These are phyloP conservation scores for Eudorcas thomsonii DNA, from an alignment of 2,113 vertebrate genomes.

Conservation along the genomic window DNA sequence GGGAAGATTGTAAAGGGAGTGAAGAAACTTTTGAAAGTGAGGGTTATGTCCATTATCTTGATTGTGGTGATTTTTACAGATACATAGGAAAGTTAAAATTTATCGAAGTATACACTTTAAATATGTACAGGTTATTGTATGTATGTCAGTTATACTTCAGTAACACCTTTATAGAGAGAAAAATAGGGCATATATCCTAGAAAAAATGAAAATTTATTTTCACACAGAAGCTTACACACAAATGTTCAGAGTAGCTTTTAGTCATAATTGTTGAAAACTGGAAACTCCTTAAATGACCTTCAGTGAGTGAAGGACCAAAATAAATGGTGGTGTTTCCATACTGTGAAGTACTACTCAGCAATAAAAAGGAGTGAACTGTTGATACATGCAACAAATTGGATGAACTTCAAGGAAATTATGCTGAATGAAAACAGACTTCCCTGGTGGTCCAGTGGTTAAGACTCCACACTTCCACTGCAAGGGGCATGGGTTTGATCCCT, in stretches of 20 bases:
- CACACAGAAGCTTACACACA: not conserved
- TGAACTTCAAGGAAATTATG: not conserved
- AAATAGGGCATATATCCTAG: not conserved
- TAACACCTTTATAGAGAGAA: not conserved
- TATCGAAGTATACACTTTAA: not conserved
- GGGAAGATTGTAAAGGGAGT: not conserved
- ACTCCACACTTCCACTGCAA: not conserved
- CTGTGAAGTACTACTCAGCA: not conserved
- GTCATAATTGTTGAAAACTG: not conserved
- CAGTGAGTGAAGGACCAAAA: not conserved
- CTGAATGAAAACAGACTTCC: not conserved
- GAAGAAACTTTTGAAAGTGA: not conserved
- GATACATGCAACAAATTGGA: not conserved
- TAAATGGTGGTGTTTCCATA: not conserved
- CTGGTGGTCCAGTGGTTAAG: not conserved
- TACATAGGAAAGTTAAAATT: not conserved
- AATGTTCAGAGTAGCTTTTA: not conserved
- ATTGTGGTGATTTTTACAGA: not conserved
- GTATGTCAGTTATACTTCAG: not conserved
- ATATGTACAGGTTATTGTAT: not conserved
- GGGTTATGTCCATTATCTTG: not conserved
- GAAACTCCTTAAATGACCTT: not conserved
- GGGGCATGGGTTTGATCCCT: not conserved
- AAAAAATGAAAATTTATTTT: not conserved
- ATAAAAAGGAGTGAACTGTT: not conserved